These are phyloP conservation scores for Esox masquinongy DNA, from an alignment of 2,797 vertebrate species.

Conservation along the genomic window DNA sequence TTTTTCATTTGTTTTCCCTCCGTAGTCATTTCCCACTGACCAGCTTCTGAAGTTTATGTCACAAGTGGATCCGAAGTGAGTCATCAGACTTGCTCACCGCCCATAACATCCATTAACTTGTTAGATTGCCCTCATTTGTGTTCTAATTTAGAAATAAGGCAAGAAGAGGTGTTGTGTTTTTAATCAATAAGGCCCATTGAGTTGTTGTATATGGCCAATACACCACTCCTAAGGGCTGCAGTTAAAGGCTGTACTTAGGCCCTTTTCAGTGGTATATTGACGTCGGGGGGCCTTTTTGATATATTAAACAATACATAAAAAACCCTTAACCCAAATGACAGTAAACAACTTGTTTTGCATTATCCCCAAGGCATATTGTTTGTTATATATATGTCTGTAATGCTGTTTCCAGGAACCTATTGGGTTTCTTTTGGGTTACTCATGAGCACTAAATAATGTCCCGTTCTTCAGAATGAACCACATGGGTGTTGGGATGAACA, in stretches of 20 bases:
- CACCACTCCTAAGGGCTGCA: no score
- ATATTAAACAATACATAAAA: not conserved
- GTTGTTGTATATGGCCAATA: not conserved
- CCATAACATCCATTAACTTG: not conserved
- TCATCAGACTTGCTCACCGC: conserved; percentile 9
- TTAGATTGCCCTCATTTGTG: not conserved
- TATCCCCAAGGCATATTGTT: not conserved
- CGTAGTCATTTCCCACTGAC: conserved; percentile 79
- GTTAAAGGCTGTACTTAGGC: not conserved
- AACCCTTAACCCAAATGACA: no score
- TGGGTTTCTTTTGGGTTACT: not conserved
- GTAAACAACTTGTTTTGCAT: not conserved
- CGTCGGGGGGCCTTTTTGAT: not conserved
- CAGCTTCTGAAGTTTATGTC: conserved; percentile 96
- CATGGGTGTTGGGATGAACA: conserved; percentile 86
- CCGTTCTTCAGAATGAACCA: conserved; percentile 84
- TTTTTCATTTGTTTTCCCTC: not conserved
- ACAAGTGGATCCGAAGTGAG: conserved; percentile 95
- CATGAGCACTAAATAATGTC: not conserved
- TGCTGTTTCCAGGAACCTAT: not conserved
- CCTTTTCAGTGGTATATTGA: not conserved
- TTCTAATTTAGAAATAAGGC: not conserved
- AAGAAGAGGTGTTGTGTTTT: not conserved
- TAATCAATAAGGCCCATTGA: no score
- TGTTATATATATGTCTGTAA: not conserved